Conservation (phyloP, 30 jellyfish, hydroid and myxozoan genomes). For the Turritopsis rubra region DNA sequence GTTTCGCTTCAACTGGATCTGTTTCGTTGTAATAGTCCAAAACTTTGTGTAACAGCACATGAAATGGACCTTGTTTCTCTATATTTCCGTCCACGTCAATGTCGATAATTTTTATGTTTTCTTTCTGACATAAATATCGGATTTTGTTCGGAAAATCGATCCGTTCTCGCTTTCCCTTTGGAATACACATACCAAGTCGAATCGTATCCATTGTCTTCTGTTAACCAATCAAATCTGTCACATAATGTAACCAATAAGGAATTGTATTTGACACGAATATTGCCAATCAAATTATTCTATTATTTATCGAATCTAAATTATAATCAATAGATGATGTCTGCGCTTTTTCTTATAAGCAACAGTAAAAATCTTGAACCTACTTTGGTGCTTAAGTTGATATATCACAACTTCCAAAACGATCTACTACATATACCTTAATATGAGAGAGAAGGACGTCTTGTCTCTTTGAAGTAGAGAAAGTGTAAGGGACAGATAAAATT, state of each 20-base stretch:
- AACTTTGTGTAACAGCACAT: slow-evolving; percentile 61
- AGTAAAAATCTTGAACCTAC: too few species aligned
- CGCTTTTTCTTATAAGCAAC: too few species aligned
- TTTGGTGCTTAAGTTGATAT: too few species aligned
- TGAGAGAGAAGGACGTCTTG: too few species aligned
- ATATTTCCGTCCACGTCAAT: slow-evolving; percentile 36
- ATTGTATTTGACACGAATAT: background rate
- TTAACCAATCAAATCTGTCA: background rate
- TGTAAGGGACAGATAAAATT: too few species aligned
- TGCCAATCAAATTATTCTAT: background rate
- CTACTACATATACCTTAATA: too few species aligned
- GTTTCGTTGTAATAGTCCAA: slow-evolving; percentile 39
- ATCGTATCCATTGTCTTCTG: background rate
- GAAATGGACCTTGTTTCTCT: slow-evolving; percentile 73
- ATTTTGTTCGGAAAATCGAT: slow-evolving; percentile 43
- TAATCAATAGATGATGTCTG: too few species aligned
- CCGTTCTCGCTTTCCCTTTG: slow-evolving; percentile 40
- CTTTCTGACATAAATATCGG: slow-evolving; percentile 26
- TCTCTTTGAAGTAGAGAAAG: too few species aligned
- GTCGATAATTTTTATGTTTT: slow-evolving; percentile 33
- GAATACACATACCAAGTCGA: slow-evolving; percentile 57
- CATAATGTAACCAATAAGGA: background rate
- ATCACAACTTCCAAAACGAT: too few species aligned
- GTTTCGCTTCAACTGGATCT: slow-evolving; percentile 37
- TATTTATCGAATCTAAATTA: background rate